Conservation (phyloP, 2,113 vertebrate genomes). For the Recurvirostra avosetta region DNA sequence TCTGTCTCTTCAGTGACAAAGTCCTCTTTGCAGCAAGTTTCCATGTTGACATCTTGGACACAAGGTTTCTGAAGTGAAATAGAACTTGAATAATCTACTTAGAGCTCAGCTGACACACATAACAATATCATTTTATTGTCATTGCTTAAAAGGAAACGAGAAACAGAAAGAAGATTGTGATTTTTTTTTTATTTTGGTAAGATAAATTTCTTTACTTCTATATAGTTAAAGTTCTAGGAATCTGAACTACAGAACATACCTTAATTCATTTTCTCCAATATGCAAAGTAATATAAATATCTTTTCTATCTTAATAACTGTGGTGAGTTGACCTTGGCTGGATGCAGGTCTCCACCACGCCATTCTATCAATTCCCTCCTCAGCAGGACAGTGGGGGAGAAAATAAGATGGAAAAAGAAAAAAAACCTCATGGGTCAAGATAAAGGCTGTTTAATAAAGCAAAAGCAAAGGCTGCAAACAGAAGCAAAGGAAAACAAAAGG, state of each 20-base stretch:
- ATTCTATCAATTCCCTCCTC: not conserved
- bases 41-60: not conserved
- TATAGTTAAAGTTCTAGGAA: not conserved
- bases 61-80: not conserved
- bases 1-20: not conserved
- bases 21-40: not conserved
- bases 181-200: not conserved
- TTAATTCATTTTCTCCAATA: not conserved
- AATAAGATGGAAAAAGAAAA: not conserved
- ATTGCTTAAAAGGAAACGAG: not conserved
- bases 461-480: rapidly evolving
- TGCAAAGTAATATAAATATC: not conserved
- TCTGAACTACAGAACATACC: not conserved
- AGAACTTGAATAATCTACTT: not conserved
- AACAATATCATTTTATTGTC: not conserved
- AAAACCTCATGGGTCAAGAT: not conserved
- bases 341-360: not conserved
- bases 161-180: not conserved
- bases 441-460: not conserved
- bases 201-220: not conserved
- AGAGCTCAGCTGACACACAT: not conserved
- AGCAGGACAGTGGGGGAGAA: rapidly evolving
- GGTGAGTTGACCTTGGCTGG: not conserved
- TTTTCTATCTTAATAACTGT: not conserved
- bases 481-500: not conserved